These are phyloP conservation scores for Drosophila fungiperda DNA, from an alignment of 2,888 invertebrate genomes.

Conservation along the genomic window DNA sequence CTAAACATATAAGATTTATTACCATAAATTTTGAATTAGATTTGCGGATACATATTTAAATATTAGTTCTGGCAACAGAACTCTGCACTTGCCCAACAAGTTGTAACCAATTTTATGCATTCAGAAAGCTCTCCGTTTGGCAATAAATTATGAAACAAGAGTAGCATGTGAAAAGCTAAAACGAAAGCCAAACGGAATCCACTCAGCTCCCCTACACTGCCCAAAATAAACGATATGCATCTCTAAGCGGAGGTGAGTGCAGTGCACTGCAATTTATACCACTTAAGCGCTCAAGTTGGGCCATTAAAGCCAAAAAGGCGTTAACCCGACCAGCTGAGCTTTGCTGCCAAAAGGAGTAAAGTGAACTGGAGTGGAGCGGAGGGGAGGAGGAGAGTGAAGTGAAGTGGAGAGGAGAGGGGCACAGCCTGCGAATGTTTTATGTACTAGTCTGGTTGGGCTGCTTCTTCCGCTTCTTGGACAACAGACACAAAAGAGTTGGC, in stretches of 20 bases:
- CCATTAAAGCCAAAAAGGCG: slow-evolving; percentile 75
- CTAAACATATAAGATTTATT: neutral
- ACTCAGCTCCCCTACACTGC: neutral
- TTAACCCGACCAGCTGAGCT: slow-evolving; percentile 51
- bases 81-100: slow-evolving; percentile 19
- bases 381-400: slow-evolving; percentile 7
- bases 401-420: neutral
- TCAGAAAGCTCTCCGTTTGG: slow-evolving; percentile 5
- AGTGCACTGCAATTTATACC: slow-evolving; percentile 71
- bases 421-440: slow-evolving; percentile 69
- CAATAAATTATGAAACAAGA: slow-evolving; percentile 42
- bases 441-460: slow-evolving; percentile 33
- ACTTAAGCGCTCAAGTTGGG: slow-evolving; percentile 73
- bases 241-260: slow-evolving; percentile 44
- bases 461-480: slow-evolving; percentile 20
- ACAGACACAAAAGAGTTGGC: slow-evolving; percentile 3
- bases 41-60: slow-evolving; percentile 16
- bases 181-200: slow-evolving; percentile 7
- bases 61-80: slow-evolving; percentile 10
- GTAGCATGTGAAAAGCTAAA: slow-evolving; percentile 19
- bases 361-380: slow-evolving; percentile 6
- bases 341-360: slow-evolving; percentile 26
- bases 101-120: slow-evolving; percentile 4
- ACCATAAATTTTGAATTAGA: neutral
- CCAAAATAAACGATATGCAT: slow-evolving; percentile 56